Evolutionary conservation across 2,797 vertebrate genomes (phyloP).

Genomic region (Platyrinchus mystaceus): DNA sequence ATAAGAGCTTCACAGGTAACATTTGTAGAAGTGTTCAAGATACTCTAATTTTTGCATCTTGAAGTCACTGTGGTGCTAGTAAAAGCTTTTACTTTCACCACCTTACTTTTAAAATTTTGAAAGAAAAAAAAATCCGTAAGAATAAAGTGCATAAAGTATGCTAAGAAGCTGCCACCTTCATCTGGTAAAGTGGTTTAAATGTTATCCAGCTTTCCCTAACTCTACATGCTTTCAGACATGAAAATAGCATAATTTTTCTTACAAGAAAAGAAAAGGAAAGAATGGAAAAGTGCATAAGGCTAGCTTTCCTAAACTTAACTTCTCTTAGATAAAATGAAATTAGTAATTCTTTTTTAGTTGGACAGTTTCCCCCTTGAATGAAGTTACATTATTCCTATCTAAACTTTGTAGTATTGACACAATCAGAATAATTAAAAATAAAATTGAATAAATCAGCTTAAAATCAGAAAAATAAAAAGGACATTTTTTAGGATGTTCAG

Average conservation of each 20-base stretch:
- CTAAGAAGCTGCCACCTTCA: background rate
- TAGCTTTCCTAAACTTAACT: background rate
- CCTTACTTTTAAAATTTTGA: background rate
- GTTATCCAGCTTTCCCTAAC: background rate
- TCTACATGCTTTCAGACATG: background rate
- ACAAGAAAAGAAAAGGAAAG: background rate
- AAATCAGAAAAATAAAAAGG: background rate
- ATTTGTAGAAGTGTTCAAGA: background rate
- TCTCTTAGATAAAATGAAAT: background rate
- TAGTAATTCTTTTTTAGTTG: background rate
- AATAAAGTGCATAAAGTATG: background rate
- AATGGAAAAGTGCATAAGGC: background rate
- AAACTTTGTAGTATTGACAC: background rate
- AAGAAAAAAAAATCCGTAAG: background rate
- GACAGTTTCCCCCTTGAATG: background rate
- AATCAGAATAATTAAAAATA: background rate
- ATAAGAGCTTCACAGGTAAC: background rate
- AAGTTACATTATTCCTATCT: background rate
- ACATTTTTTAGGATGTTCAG: background rate
- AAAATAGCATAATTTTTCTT: background rate
- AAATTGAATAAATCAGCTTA: background rate
- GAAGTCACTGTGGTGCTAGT: background rate
- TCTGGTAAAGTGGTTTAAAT: background rate
- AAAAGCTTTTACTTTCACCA: background rate
- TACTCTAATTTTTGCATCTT: background rate